Evolutionary conservation across 1,140 invertebrate species (phyloP).

Genomic region (Caenorhabditis latens): DNA sequence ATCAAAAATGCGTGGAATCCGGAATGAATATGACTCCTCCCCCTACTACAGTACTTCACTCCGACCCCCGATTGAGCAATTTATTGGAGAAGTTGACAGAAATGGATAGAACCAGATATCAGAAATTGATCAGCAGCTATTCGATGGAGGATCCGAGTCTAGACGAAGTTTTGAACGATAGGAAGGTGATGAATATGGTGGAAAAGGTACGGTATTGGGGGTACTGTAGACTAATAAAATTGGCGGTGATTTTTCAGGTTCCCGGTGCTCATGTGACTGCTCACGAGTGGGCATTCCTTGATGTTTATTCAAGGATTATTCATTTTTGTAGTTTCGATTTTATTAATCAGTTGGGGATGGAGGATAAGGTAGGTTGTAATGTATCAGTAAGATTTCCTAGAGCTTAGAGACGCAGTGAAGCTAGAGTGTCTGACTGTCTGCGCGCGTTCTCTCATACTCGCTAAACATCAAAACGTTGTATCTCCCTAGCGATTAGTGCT

Average conservation of each 20-base stretch:
- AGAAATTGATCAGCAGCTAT: background rate
- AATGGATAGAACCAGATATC: background rate
- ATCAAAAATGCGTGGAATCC: background rate
- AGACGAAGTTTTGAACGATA: background rate
- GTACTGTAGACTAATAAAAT: no score
- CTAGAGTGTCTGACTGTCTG: no score
- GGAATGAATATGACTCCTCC: background rate
- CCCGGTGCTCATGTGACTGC: background rate
- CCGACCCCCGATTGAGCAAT: background rate
- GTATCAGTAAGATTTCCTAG: no score
- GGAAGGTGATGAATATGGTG: background rate
- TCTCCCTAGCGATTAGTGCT: no score
- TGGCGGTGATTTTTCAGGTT: background rate
- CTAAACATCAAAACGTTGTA: no score
- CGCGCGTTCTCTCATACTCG: no score
- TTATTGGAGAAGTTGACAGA: background rate
- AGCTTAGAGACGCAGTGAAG: no score
- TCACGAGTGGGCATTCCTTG: slow-evolving; percentile 14
- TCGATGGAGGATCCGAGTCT: background rate
- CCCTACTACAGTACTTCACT: no score
- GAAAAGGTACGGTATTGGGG: background rate
- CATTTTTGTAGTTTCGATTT: background rate
- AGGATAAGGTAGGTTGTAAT: no score
- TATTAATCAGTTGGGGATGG: background rate
- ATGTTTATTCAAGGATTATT: background rate